phyloP scores from a whole-genome alignment of 2,797 vertebrate genomes.

The Rhodeus uyekii region DNA sequence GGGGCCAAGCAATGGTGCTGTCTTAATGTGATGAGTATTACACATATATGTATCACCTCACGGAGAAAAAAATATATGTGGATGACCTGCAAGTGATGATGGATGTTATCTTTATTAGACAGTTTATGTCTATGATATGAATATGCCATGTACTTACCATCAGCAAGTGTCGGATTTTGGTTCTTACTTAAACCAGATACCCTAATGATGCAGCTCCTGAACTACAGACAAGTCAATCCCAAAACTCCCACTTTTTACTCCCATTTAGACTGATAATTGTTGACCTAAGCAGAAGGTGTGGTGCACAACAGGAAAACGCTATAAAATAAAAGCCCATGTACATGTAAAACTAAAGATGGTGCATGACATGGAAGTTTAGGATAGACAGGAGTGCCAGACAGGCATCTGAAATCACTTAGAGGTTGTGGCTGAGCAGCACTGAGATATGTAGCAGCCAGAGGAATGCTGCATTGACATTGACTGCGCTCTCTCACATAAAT shows the following conservation, averaged over 20 bases:
- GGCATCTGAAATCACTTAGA: constrained; percentile 46
- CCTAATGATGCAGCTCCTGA: neutral
- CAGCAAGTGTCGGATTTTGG: neutral
- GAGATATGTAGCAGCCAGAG: constrained; percentile 30
- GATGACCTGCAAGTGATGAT: neutral
- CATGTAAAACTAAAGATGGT: neutral
- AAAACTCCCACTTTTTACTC: too few relatives aligned
- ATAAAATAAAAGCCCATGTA: constrained; percentile 7
- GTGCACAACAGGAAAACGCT: neutral
- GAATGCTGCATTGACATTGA: constrained; percentile 35
- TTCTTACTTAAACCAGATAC: neutral
- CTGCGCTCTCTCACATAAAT: constrained; percentile 22
- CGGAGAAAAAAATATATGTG: neutral
- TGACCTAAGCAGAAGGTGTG: neutral
- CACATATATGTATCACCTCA: neutral
- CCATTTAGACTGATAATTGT: neutral
- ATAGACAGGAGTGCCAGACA: constrained; percentile 30
- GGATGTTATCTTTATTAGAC: neutral
- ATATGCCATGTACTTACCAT: neutral
- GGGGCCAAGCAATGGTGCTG: neutral
- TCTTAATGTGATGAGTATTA: neutral
- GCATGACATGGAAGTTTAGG: constrained; percentile 17
- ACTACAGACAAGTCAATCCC: neutral
- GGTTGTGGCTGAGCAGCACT: constrained; percentile 30
- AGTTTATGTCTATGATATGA: neutral